These are phyloP conservation scores for Hydraecia micacea DNA, from an alignment of 2,888 invertebrate genomes.

Conservation along the genomic window DNA sequence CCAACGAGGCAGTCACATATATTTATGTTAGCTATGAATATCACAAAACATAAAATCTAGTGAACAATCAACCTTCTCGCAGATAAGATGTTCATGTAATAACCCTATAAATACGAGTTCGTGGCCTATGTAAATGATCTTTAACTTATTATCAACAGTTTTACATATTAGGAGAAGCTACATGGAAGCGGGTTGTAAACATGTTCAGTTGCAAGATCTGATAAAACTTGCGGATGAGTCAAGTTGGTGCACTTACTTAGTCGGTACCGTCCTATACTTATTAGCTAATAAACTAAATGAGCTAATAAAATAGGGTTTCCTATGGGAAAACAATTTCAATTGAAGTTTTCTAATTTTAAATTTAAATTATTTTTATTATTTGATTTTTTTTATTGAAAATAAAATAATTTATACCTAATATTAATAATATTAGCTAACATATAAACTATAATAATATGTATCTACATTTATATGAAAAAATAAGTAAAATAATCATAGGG, in stretches of 20 bases:
- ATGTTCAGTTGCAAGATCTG: constrained; percentile 47
- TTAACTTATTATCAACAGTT: constrained; percentile 49
- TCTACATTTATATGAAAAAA: too few relatives aligned
- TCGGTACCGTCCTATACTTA: neutral
- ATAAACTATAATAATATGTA: too few relatives aligned
- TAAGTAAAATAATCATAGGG: too few relatives aligned
- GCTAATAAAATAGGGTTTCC: neutral
- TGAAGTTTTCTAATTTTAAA: too few relatives aligned
- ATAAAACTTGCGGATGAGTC: constrained; percentile 36
- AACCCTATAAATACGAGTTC: constrained; percentile 48
- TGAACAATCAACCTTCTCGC: constrained; percentile 50
- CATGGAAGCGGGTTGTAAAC: constrained; percentile 49
- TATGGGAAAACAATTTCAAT: too few relatives aligned
- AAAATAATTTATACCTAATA: too few relatives aligned
- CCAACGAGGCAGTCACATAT: neutral
- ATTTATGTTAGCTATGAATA: neutral
- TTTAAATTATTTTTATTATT: too few relatives aligned
- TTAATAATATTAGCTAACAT: too few relatives aligned
- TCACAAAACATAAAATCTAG: constrained; percentile 20
- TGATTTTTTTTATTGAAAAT: too few relatives aligned
- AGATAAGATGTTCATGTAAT: constrained; percentile 43
- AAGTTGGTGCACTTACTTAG: neutral
- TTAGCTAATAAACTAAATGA: neutral
- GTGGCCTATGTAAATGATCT: constrained; percentile 60
- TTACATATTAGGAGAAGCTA: constrained; percentile 49